A percentile compares a stretch with the other conserved stretches of the same genome.
phyloP scores from a whole-genome alignment of 2,888 invertebrate species.

The Pristionchus arcanus region DNA sequence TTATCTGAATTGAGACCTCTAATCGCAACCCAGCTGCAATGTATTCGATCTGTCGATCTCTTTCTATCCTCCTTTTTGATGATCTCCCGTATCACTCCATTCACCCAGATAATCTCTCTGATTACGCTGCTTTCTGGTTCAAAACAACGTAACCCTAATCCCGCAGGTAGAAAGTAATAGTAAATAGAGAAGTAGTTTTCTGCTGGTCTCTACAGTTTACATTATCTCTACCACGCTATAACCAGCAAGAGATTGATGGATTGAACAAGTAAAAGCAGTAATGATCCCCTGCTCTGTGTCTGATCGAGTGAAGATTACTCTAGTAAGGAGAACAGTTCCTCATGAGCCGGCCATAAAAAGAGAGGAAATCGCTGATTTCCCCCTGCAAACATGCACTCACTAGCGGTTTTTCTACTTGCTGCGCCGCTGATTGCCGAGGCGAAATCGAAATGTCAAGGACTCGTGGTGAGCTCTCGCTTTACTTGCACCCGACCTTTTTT shows the following conservation, averaged over 20 bases:
- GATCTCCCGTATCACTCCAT: not conserved
- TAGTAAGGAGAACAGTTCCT: not conserved
- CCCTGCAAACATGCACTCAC: not conserved
- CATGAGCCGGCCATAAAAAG: conserved; percentile 11
- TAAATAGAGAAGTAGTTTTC: not conserved
- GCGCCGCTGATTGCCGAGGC: not conserved
- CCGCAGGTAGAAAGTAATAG: not conserved
- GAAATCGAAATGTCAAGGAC: conserved; percentile 37
- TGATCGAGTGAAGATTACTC: not conserved
- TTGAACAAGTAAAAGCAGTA: too few relatives aligned
- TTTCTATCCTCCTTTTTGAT: not conserved
- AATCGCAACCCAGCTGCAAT: too few relatives aligned
- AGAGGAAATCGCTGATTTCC: conserved; percentile 4
- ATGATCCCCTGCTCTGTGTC: too few relatives aligned
- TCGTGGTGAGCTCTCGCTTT: not conserved
- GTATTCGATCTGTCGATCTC: not conserved
- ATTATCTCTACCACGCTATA: not conserved
- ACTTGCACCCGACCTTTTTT: too few relatives aligned
- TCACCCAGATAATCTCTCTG: not conserved
- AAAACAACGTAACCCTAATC: conserved; percentile 32
- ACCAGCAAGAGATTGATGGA: too few relatives aligned
- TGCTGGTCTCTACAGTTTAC: too few relatives aligned
- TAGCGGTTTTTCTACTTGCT: not conserved
- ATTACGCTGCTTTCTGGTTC: not conserved
- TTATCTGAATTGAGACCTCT: too few relatives aligned